Percentiles rank a stretch among this genome's conserved stretches.
phyloP scores from a whole-genome alignment of 2,113 vertebrate genomes.

The Dasypus novemcinctus region DNA sequence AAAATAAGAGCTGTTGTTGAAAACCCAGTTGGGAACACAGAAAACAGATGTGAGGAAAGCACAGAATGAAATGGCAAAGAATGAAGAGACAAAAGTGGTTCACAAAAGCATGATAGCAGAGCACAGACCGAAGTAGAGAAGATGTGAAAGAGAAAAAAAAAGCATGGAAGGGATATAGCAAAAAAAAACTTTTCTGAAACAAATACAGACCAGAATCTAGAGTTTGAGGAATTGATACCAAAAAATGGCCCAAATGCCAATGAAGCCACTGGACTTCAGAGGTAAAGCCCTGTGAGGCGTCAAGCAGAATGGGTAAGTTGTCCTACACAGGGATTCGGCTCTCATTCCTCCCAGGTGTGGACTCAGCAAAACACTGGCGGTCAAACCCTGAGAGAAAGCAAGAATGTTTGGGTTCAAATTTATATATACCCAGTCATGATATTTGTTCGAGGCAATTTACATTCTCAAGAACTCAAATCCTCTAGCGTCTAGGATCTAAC shows the following conservation, averaged over 20 bases:
- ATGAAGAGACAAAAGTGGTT: neutral
- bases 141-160: neutral
- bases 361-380: too few relatives aligned
- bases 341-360: too few relatives aligned
- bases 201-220: neutral
- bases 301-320: too few relatives aligned
- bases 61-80: neutral
- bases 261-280: fast-evolving
- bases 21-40: neutral
- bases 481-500: neutral
- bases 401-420: neutral
- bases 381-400: neutral
- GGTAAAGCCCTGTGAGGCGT: neutral
- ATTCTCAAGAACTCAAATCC: neutral
- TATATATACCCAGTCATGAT: fast-evolving
- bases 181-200: neutral
- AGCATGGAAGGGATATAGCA: fast-evolving
- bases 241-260: fast-evolving
- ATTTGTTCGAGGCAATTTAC: neutral
- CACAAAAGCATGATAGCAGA: neutral
- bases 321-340: neutral
- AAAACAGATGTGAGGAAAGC: neutral
- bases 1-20: too few relatives aligned
- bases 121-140: neutral
- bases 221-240: too few relatives aligned